Evolutionary conservation across 2,888 invertebrate species (phyloP).

Genomic region (Tipula lateralis): DNA sequence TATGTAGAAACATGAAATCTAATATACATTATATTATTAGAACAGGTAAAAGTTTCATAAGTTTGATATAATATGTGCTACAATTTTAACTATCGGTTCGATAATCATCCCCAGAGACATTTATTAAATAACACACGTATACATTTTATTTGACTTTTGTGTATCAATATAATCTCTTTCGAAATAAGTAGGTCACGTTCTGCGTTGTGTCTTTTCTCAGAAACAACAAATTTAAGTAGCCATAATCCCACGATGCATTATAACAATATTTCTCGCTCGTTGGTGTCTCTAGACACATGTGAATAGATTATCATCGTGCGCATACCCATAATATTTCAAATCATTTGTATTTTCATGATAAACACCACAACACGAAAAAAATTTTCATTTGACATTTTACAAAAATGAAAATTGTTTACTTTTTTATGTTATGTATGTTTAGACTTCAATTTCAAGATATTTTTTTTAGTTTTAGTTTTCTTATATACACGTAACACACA

Average conservation of each 20-base stretch:
- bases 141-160: not conserved
- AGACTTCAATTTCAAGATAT: conserved; percentile 1
- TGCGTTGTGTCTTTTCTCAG: not conserved
- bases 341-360: conserved; percentile 7
- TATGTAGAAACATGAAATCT: not conserved
- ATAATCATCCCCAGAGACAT: not conserved
- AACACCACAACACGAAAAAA: not conserved
- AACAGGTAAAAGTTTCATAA: not conserved
- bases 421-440: conserved; percentile 11
- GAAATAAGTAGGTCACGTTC: not conserved
- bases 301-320: not conserved
- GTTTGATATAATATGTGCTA: not conserved
- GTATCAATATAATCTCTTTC: not conserved
- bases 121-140: not conserved
- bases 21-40: not conserved
- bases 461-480: not conserved
- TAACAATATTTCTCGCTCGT: not conserved
- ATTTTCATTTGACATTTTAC: not conserved
- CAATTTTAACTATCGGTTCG: not conserved
- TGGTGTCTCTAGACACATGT: not conserved
- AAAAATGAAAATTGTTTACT: not conserved
- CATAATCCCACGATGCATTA: not conserved
- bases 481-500: not conserved
- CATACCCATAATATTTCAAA: not conserved
- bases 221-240: not conserved